Percentiles rank a stretch among this genome's conserved stretches.
These are phyloP conservation scores for Arrhopalites spinosus DNA, from an alignment of 2,888 invertebrate species.

Conservation along the genomic window DNA sequence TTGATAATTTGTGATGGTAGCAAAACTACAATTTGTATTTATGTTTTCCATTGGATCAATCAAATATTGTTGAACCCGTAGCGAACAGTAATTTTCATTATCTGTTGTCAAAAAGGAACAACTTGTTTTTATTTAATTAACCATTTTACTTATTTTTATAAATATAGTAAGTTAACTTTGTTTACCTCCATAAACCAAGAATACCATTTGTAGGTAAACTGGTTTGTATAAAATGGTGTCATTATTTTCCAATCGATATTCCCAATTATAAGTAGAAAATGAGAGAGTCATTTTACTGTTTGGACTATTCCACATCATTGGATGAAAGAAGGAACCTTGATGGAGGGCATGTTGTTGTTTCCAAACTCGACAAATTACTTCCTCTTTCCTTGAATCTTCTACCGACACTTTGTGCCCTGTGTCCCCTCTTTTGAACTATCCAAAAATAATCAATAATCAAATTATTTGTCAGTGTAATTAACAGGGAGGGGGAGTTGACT, in stretches of 20 bases:
- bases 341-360: slow-evolving; percentile 25
- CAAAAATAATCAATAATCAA: neutral
- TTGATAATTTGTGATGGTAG: slow-evolving; percentile 32
- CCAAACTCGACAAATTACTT: slow-evolving; percentile 34
- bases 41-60: slow-evolving; percentile 39
- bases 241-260: slow-evolving; percentile 31
- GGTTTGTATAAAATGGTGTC: slow-evolving; percentile 17
- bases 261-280: slow-evolving; percentile 49
- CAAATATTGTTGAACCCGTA: slow-evolving; percentile 51
- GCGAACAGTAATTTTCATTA: slow-evolving; percentile 42
- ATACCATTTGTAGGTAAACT: slow-evolving; percentile 32
- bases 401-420: neutral
- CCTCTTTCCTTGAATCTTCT: slow-evolving; percentile 5
- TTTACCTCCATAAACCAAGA: slow-evolving; percentile 37
- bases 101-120: slow-evolving; percentile 2
- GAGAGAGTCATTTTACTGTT: slow-evolving; percentile 41
- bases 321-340: slow-evolving; percentile 35
- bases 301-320: slow-evolving; percentile 33
- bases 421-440: slow-evolving; percentile 24
- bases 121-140: neutral
- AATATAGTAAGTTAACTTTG: neutral
- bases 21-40: slow-evolving; percentile 39
- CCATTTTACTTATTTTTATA: neutral
- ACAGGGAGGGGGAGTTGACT: too few species aligned
- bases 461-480: too few species aligned